These are phyloP conservation scores for Drosophila eugracilis DNA, from an alignment of 1,140 invertebrate genomes.

Conservation along the genomic window DNA sequence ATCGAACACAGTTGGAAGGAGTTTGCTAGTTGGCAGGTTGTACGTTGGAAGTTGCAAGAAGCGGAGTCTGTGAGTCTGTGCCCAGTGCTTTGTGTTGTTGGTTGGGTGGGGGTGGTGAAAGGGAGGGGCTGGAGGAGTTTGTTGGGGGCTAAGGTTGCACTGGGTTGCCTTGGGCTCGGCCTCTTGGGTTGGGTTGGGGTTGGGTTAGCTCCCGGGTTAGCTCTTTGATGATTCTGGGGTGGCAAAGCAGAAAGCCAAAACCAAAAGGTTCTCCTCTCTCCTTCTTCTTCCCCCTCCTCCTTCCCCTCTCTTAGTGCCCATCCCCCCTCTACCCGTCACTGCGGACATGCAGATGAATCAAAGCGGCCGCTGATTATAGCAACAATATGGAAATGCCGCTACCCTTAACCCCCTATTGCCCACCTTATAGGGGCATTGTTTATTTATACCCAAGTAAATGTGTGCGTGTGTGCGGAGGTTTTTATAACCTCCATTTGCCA, in stretches of 20 bases:
- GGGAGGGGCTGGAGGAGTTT: not conserved
- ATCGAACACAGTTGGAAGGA: not conserved
- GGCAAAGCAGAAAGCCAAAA: slow-evolving; percentile 52
- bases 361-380: slow-evolving; percentile 79
- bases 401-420: slow-evolving; percentile 31
- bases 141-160: slow-evolving; percentile 32
- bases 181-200: slow-evolving; percentile 19
- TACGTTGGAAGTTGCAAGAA: slow-evolving; percentile 2
- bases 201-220: slow-evolving; percentile 57
- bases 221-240: slow-evolving; percentile 63
- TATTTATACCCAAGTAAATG: slow-evolving; percentile 61
- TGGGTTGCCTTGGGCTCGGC: slow-evolving; percentile 29
- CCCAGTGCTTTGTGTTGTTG: slow-evolving; percentile 7
- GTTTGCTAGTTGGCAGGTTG: slow-evolving; percentile 11
- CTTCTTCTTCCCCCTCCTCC: not conserved
- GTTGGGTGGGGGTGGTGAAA: slow-evolving; percentile 13
- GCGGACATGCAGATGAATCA: slow-evolving; percentile 77
- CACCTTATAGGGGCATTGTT: slow-evolving; percentile 73
- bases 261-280: slow-evolving; percentile 53
- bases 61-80: slow-evolving; percentile 58
- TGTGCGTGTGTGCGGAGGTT: slow-evolving; percentile 44
- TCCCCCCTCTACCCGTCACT: slow-evolving; percentile 4
- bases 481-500: slow-evolving; percentile 79
- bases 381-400: slow-evolving; percentile 77
- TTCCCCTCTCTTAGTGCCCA: too few species aligned